These are phyloP conservation scores for Bombus cullumanus DNA, from an alignment of 1,140 invertebrate species.

Conservation along the genomic window DNA sequence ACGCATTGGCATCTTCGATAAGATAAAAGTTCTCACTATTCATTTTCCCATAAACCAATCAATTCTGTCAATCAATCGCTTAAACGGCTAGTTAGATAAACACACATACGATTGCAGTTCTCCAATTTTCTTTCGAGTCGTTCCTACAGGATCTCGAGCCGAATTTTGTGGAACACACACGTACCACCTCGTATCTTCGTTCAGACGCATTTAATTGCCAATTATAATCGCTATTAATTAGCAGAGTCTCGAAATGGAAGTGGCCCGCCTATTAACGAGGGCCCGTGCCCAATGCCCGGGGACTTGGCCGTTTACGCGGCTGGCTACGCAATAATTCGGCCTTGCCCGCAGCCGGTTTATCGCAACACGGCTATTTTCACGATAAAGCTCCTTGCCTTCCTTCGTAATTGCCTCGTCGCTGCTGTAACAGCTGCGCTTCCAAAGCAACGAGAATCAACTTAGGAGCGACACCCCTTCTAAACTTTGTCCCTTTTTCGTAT, in stretches of 20 bases:
- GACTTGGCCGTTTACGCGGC: conserved; percentile 74
- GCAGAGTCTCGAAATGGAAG: conserved; percentile 77
- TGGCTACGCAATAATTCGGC: conserved; percentile 78
- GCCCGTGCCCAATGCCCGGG: conserved; percentile 50
- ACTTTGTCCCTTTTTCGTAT: conserved; percentile 20
- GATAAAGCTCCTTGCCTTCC: conserved; percentile 75
- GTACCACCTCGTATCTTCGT: conserved; percentile 11
- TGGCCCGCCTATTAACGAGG: conserved; percentile 70
- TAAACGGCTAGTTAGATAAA: background rate
- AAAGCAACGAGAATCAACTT: conserved; percentile 50
- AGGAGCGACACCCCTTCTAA: conserved; percentile 29
- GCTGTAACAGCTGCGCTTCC: conserved; percentile 78
- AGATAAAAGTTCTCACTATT: too few species aligned
- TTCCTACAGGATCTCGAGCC: too few species aligned
- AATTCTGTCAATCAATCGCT: background rate
- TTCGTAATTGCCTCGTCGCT: conserved; percentile 79
- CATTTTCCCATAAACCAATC: background rate
- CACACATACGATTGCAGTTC: background rate
- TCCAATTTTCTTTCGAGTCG: background rate
- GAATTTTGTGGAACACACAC: background rate
- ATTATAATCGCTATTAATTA: conserved; percentile 82
- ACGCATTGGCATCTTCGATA: background rate
- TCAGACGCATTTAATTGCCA: conserved; percentile 75
- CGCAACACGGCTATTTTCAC: conserved; percentile 74
- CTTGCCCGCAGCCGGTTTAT: conserved; percentile 76